A percentile compares a stretch with the other conserved stretches of the same genome.
These are phyloP conservation scores for Heliconius erato DNA, from an alignment of 2,888 invertebrate genomes.

Conservation along the genomic window DNA sequence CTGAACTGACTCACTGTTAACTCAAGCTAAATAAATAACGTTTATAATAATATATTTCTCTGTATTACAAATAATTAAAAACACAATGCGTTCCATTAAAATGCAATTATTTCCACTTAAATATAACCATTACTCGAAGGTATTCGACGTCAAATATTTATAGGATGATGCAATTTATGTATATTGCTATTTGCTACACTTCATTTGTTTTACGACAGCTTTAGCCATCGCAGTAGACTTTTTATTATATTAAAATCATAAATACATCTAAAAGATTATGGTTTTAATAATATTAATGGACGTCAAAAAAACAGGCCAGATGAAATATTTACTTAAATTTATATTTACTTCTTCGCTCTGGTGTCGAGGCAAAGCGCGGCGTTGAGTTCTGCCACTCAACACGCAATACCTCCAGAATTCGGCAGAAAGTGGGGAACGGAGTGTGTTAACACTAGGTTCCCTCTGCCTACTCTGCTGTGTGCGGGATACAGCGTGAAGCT, in stretches of 20 bases:
- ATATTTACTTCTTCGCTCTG: too few relatives aligned
- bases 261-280: neutral
- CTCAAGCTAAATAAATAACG: neutral
- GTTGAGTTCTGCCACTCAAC: too few relatives aligned
- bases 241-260: neutral
- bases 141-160: neutral
- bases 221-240: neutral
- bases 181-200: neutral
- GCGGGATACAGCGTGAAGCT: too few relatives aligned
- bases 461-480: too few relatives aligned
- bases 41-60: neutral
- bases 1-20: too few relatives aligned
- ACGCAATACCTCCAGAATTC: too few relatives aligned
- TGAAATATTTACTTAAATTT: too few relatives aligned
- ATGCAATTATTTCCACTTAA: neutral
- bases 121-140: neutral
- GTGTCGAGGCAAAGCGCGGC: too few relatives aligned
- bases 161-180: neutral
- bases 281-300: neutral
- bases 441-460: too few relatives aligned
- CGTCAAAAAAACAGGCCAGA: neutral
- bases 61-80: neutral
- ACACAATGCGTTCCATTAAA: neutral
- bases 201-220: neutral
- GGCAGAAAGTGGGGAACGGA: too few relatives aligned